Conservation (phyloP, 2,113 vertebrate species). For the Amphilophus citrinellus region DNA sequence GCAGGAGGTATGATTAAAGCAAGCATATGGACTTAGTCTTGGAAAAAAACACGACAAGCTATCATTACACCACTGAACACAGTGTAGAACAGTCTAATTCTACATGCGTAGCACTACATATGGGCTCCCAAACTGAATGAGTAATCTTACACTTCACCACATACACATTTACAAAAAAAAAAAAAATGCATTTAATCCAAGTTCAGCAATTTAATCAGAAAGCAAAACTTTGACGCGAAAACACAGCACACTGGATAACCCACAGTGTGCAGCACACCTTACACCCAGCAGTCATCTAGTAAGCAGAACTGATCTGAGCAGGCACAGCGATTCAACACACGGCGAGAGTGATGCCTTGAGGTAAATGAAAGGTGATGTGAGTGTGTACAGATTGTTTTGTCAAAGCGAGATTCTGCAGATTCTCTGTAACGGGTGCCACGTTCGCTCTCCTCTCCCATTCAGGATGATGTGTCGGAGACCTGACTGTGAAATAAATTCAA, state of each 20-base stretch:
- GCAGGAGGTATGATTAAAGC: neutral
- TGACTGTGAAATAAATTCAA: slow-evolving; percentile 69
- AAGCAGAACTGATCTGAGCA: slow-evolving; percentile 64
- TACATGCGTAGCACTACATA: neutral
- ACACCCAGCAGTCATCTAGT: slow-evolving; percentile 32
- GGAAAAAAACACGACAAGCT: neutral
- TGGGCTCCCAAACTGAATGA: neutral
- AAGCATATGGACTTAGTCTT: neutral
- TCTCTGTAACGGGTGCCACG: slow-evolving; percentile 57
- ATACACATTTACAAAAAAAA: neutral
- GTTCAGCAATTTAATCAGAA: neutral
- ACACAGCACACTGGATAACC: neutral
- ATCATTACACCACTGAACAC: neutral
- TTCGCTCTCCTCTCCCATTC: slow-evolving; percentile 47
- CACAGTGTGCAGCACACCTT: neutral
- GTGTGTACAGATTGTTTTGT: slow-evolving; percentile 69
- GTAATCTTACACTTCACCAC: neutral
- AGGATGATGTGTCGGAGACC: slow-evolving; percentile 51
- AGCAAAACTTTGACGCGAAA: neutral
- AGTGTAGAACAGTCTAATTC: neutral
- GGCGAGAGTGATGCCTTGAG: slow-evolving; percentile 46
- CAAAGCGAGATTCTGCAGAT: slow-evolving; percentile 65
- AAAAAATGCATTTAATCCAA: neutral
- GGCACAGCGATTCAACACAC: slow-evolving; percentile 58
- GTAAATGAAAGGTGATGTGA: slow-evolving; percentile 68